Percentiles rank a stretch among this genome's conserved stretches.
Conservation (phyloP, 2,888 invertebrate species). For the Zeuzera pyrina region DNA sequence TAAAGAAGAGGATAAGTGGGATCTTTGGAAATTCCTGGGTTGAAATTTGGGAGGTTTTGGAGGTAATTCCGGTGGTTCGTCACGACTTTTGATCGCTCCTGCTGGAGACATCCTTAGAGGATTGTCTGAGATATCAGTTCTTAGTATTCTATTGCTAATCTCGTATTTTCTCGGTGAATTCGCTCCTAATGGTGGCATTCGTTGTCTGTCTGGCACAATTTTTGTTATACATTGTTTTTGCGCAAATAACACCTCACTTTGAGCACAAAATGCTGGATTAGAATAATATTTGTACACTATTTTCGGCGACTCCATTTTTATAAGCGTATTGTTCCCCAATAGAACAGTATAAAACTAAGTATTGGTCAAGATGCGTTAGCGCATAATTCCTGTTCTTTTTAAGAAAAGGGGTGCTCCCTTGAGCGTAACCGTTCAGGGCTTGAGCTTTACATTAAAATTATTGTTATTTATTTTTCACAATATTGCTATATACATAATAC, state of each 20-base stretch:
- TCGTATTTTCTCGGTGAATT: constrained; percentile 56
- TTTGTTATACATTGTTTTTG: constrained; percentile 53
- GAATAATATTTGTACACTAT: constrained; percentile 78
- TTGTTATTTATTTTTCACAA: too few relatives aligned
- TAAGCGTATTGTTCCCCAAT: constrained; percentile 40
- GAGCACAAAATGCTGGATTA: constrained; percentile 85
- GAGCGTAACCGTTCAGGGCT: constrained; percentile 35
- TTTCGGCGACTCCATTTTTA: constrained; percentile 62
- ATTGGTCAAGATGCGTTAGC: constrained; percentile 21
- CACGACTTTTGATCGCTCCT: constrained; percentile 31
- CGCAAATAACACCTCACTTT: constrained; percentile 76
- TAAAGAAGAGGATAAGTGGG: constrained; percentile 55
- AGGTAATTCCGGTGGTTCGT: constrained; percentile 57
- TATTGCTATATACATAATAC: too few relatives aligned
- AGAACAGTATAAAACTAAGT: too few relatives aligned
- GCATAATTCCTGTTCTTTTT: constrained; percentile 31
- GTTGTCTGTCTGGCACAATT: constrained; percentile 36
- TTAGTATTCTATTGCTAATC: constrained; percentile 45
- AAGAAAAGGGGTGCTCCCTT: constrained; percentile 31
- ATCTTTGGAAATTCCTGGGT: constrained; percentile 43
- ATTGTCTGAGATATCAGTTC: constrained; percentile 66
- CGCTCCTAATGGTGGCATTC: constrained; percentile 58
- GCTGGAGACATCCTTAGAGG: constrained; percentile 50
- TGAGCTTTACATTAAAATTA: neutral
- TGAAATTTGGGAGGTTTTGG: constrained; percentile 59